phyloP scores from a whole-genome alignment of 1,140 invertebrate species.

The Rhagoletis zephyria region DNA sequence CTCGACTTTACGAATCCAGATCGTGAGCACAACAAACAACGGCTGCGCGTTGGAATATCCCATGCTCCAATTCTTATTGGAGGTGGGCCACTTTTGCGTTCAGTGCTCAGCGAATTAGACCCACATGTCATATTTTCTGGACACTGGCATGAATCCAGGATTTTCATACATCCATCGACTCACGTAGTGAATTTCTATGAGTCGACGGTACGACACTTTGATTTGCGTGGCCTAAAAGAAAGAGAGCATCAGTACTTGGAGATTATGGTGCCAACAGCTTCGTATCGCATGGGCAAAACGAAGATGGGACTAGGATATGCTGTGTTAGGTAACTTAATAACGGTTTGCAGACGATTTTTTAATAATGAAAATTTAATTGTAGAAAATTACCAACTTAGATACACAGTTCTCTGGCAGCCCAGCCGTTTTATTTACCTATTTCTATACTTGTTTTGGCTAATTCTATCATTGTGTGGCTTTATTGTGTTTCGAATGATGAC shows the following conservation, averaged over 20 bases:
- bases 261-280: constrained; percentile 92
- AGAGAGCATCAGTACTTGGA: constrained; percentile 80
- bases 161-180: constrained; percentile 68
- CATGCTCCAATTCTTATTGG: constrained; percentile 80
- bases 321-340: constrained; percentile 79
- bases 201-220: constrained; percentile 69
- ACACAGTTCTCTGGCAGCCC: constrained; percentile 69
- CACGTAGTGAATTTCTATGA: constrained; percentile 72
- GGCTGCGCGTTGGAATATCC: constrained; percentile 80
- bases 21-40: constrained; percentile 76
- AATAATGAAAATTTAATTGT: constrained; percentile 40
- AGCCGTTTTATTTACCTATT: constrained; percentile 68
- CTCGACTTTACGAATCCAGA: constrained; percentile 75
- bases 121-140: constrained; percentile 89
- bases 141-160: constrained; percentile 83
- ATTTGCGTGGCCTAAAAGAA: constrained; percentile 71
- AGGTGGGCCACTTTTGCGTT: constrained; percentile 78
- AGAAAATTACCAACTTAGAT: constrained; percentile 68
- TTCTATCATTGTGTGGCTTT: constrained; percentile 64
- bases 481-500: constrained; percentile 72
- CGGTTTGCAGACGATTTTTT: not conserved
- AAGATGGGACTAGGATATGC: constrained; percentile 89
- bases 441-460: constrained; percentile 67
- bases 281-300: constrained; percentile 91
- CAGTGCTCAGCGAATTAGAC: constrained; percentile 74